Evolutionary conservation across 2,113 vertebrate species (phyloP).

Genomic region (Passer domesticus): DNA sequence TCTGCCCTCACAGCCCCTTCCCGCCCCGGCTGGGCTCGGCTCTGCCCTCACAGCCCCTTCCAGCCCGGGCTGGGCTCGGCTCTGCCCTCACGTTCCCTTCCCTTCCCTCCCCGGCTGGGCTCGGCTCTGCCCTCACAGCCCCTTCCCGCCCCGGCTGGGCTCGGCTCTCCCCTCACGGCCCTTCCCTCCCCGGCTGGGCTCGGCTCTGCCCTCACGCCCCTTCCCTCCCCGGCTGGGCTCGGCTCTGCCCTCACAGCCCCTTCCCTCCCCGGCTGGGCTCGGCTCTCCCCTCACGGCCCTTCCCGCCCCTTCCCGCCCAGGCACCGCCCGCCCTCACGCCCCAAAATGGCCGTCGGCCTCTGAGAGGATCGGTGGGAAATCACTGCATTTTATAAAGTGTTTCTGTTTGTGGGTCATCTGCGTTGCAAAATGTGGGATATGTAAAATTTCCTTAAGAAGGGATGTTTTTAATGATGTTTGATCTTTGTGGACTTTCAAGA

Average conservation of each 20-base stretch:
- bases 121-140: neutral
- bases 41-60: neutral
- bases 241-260: neutral
- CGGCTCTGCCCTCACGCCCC: neutral
- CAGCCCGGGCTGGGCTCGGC: neutral
- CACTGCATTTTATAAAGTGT: neutral
- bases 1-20: neutral
- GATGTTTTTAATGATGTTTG: neutral
- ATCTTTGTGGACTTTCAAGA: neutral
- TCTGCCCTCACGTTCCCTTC: neutral
- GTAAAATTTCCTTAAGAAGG: neutral
- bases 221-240: neutral
- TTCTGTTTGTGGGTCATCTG: neutral
- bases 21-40: neutral
- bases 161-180: neutral
- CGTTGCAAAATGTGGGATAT: too few species aligned
- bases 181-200: neutral
- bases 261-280: neutral
- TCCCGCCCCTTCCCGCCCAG: neutral
- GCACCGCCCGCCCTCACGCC: neutral
- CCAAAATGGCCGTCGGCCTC: neutral
- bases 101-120: too few species aligned
- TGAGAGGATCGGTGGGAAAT: accelerated
- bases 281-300: neutral
- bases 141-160: neutral